Conservation (phyloP, 2,113 vertebrate genomes). For the Craseonycteris thonglongyai region DNA sequence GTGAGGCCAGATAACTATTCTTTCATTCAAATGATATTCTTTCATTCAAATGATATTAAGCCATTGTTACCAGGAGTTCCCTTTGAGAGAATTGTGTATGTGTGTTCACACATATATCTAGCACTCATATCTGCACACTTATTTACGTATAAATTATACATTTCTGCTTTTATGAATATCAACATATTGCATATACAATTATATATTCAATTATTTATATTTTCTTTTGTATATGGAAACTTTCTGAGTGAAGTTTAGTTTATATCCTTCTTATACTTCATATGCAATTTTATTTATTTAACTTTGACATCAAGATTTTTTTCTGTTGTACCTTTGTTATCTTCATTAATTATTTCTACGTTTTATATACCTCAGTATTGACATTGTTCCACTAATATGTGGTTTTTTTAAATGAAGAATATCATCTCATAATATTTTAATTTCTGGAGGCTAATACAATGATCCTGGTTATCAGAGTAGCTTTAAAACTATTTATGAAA, state of each 20-base stretch:
- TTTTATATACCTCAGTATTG: neutral
- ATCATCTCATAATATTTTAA: neutral
- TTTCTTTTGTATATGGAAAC: neutral
- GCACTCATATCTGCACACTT: neutral
- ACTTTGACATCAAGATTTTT: neutral
- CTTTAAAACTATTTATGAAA: neutral
- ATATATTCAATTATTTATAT: neutral
- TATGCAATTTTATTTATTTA: neutral
- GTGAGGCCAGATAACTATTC: neutral
- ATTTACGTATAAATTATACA: neutral
- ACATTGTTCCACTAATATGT: neutral
- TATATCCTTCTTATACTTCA: neutral
- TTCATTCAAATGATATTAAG: neutral
- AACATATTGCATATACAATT: neutral
- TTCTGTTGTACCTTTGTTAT: neutral
- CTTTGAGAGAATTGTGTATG: neutral
- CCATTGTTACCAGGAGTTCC: neutral
- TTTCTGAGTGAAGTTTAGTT: no score
- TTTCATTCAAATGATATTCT: neutral
- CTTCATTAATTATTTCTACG: neutral
- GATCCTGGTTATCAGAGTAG: neutral
- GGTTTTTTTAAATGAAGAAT: neutral
- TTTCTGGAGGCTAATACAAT: neutral
- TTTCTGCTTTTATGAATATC: neutral
- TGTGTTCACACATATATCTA: neutral